These are phyloP conservation scores for Pimpla rufipes DNA, from an alignment of 2,888 invertebrate genomes.

Conservation along the genomic window DNA sequence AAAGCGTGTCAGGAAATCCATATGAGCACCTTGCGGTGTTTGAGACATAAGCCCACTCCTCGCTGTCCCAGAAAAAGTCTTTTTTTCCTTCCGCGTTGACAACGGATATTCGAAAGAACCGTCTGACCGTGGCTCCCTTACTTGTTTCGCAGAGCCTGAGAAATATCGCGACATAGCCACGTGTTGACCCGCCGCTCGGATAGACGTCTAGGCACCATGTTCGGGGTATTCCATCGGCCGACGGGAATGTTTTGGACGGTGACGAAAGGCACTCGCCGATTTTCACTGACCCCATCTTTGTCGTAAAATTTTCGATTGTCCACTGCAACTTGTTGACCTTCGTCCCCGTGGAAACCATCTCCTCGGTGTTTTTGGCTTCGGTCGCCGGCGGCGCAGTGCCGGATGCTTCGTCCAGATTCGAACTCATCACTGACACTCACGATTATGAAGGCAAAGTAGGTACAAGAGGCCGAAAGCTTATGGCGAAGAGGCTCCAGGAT, in stretches of 20 bases:
- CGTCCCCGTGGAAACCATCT: neutral
- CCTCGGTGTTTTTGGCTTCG: too few relatives aligned
- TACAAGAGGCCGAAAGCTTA: too few relatives aligned
- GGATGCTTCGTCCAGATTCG: too few relatives aligned
- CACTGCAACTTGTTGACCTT: neutral
- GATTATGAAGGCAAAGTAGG: too few relatives aligned
- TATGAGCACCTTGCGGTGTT: too few relatives aligned
- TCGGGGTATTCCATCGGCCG: neutral
- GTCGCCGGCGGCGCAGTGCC: too few relatives aligned
- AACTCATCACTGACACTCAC: too few relatives aligned
- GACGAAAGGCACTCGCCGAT: neutral
- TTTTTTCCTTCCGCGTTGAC: neutral
- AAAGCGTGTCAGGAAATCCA: too few relatives aligned
- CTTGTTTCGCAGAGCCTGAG: neutral
- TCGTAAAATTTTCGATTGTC: neutral
- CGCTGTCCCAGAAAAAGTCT: neutral
- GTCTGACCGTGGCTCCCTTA: neutral
- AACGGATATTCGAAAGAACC: neutral
- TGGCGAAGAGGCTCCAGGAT: too few relatives aligned
- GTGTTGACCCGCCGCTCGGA: neutral
- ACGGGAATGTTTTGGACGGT: neutral
- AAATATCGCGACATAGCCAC: neutral
- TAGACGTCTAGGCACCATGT: neutral
- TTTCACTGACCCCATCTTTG: neutral
- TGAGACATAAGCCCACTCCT: too few relatives aligned